Evolutionary conservation across 2,113 vertebrate species (phyloP), one percentile per base, ranked within the genome.

Genomic region (Anolis sagrei): DNA sequence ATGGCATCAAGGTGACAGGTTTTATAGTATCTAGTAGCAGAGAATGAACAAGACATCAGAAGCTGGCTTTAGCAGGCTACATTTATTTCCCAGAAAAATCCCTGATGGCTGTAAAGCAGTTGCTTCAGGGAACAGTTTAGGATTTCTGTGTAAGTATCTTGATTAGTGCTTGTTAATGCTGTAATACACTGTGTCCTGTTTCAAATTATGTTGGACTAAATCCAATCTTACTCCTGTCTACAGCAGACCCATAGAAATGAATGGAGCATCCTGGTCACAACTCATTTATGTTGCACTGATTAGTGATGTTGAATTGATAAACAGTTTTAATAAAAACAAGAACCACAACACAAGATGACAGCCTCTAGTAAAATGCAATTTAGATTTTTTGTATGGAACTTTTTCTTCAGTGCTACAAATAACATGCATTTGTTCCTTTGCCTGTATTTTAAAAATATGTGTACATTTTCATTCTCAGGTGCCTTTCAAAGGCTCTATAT

Each of bases 1-100:
- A 95, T 95, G 93, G 90, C 92, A 95, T 88, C 14, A 7, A 32
- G 68, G 91, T 94, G 93, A 94, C 90, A 93, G 92, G 89, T 89
- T 91, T 91, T 94, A 73, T 88, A 76, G 93, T 90, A 93, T 81
- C 84, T 81, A 77, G 73, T 79, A 85, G 87, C 82, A 10, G 0
- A 91, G 73, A 81, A 68, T 88, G 89, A 93, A 48, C 81, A 88
- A 88, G 83, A 88, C 48, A 7, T 1, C 75, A 83, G 85, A 81
- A 62, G 68, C 87, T 58, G 18, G 29, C n/a, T 86, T 74, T 54
- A 81, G 32, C 36, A 66, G 51, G 32, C 34, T 81, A 44, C 73
- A 86, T 81, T 81, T 75, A 81, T 82, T 80, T 82, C 83, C 85
- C 86, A 62, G 23, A 91, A 85, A 92, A 90, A 89, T 81, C 84